A percentile compares a stretch with the other conserved stretches of the same genome.
These are phyloP conservation scores for Tonatia bakeri DNA, from an alignment of 2,113 vertebrate genomes.

Conservation along the genomic window DNA sequence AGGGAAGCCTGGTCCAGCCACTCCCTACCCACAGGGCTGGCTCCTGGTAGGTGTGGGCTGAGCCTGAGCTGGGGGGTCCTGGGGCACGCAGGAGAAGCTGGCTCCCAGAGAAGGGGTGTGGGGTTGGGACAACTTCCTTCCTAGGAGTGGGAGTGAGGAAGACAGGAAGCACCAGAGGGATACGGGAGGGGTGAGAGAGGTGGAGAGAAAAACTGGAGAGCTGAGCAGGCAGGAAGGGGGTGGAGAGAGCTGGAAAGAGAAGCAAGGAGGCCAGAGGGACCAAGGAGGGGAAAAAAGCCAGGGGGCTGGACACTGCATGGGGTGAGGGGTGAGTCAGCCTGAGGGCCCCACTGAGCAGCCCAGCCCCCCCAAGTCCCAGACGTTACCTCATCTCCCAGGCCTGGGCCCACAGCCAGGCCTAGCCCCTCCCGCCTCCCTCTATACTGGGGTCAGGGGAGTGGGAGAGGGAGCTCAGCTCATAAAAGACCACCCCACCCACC, in stretches of 20 bases:
- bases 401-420: slow-evolving; percentile 50
- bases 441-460: slow-evolving; percentile 57
- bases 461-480: slow-evolving; percentile 9
- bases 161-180: neutral
- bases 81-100: neutral
- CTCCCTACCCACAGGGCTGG: neutral
- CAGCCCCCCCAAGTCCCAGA: slow-evolving; percentile 67
- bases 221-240: neutral
- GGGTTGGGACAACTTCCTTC: neutral
- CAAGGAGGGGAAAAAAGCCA: slow-evolving; percentile 42
- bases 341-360: slow-evolving; percentile 47
- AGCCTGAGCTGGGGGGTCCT: neutral
- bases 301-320: slow-evolving; percentile 42
- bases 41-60: neutral
- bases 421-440: slow-evolving; percentile 51
- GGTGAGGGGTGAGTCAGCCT: slow-evolving; percentile 67
- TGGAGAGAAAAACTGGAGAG: neutral
- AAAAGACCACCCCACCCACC: slow-evolving; percentile 51
- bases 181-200: neutral
- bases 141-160: neutral
- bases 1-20: slow-evolving; percentile 41
- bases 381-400: slow-evolving; percentile 45
- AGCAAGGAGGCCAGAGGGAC: neutral
- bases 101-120: neutral
- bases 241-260: neutral